Percentiles rank a stretch among this genome's conserved stretches.
Evolutionary conservation across 2,113 vertebrate genomes (phyloP).

Genomic region (Menura novaehollandiae): DNA sequence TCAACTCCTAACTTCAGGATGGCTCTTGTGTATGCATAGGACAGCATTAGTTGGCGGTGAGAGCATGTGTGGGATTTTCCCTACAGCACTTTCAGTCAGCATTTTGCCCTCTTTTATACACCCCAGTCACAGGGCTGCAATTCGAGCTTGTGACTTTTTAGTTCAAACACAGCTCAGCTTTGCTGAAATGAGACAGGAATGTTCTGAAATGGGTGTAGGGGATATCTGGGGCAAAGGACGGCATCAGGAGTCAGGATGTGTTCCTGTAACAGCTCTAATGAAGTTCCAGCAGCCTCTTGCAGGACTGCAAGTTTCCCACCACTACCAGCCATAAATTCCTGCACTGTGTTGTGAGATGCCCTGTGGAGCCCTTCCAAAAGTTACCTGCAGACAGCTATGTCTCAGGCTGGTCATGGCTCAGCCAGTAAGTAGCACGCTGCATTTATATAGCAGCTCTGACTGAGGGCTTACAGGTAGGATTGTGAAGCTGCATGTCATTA

Average conservation of each 20-base stretch:
- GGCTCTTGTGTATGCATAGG: fast-evolving
- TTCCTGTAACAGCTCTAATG: fast-evolving
- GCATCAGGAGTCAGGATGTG: not conserved
- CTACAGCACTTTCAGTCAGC: not conserved
- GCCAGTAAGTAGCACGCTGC: not conserved
- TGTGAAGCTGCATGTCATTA: not conserved
- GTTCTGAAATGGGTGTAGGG: not conserved
- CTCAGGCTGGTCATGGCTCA: not conserved
- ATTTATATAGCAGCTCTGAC: not conserved
- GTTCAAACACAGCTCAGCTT: not conserved
- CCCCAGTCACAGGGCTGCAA: not conserved
- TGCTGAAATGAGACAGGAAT: not conserved
- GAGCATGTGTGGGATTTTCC: not conserved
- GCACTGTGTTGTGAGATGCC: fast-evolving
- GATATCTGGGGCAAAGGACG: not conserved
- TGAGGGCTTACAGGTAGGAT: not conserved
- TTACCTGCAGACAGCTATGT: not conserved
- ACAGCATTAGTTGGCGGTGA: not conserved
- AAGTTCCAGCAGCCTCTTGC: not conserved
- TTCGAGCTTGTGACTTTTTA: not conserved
- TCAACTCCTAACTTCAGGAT: fast-evolving
- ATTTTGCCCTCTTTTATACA: constrained; percentile 3
- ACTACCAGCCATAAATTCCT: not conserved
- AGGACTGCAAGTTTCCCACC: not conserved
- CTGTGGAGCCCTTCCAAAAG: not conserved